phyloP scores from a whole-genome alignment of 2,797 vertebrate species.

The Rhinogobio ventralis region DNA sequence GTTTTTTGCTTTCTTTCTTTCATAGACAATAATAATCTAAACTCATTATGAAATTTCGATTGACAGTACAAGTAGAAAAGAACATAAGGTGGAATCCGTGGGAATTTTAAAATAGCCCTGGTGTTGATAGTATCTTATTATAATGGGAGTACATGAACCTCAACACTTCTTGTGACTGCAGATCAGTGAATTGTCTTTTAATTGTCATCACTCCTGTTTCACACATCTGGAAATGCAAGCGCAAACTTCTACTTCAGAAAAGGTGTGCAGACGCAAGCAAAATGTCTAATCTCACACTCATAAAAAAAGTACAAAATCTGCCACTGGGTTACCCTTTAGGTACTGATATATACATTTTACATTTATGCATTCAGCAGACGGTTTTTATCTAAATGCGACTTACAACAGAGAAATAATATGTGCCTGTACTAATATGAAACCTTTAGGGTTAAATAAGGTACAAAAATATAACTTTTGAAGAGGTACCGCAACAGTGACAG shows the following conservation, averaged over 20 bases:
- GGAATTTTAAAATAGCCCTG: slow-evolving; percentile 6
- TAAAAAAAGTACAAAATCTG: not conserved
- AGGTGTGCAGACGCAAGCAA: slow-evolving; percentile 2
- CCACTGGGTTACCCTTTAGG: not conserved
- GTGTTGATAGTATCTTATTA: slow-evolving; percentile 63
- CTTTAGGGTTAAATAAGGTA: not conserved
- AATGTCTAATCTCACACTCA: not conserved
- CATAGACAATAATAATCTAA: not conserved
- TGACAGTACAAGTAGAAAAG: slow-evolving; percentile 42
- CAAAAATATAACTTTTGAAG: not conserved
- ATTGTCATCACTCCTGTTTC: slow-evolving; percentile 4
- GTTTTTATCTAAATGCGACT: not conserved
- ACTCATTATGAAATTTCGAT: not conserved
- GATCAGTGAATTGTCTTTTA: not conserved
- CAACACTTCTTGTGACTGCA: not conserved
- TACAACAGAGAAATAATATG: not conserved
- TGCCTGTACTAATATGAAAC: not conserved
- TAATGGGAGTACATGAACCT: slow-evolving; percentile 70
- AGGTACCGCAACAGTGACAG: not conserved
- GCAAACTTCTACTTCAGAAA: not conserved
- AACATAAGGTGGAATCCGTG: not conserved
- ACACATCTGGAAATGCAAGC: not conserved
- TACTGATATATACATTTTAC: not conserved
- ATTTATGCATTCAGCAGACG: not conserved
- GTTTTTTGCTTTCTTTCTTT: not conserved